A percentile compares a stretch with the other conserved stretches of the same genome.
phyloP scores from a whole-genome alignment of 1,140 invertebrate species.

The Hylaeus anthracinus region DNA sequence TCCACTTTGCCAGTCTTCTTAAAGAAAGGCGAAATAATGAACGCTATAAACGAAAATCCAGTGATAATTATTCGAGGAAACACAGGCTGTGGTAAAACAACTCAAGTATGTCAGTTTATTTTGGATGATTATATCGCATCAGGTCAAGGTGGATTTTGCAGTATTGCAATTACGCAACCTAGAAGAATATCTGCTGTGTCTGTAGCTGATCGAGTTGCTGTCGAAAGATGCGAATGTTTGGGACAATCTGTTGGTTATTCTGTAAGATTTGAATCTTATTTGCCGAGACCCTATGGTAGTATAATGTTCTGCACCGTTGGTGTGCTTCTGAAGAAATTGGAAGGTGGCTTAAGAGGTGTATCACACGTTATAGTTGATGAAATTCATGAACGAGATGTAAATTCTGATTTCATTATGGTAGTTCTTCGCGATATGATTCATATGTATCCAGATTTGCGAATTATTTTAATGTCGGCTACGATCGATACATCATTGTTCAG shows the following conservation, averaged over 20 bases:
- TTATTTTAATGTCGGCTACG: slow-evolving; percentile 99
- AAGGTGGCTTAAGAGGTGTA: slow-evolving; percentile 91
- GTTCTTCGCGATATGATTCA: slow-evolving; percentile 95
- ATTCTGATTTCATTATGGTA: slow-evolving; percentile 97
- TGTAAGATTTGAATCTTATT: slow-evolving; percentile 93
- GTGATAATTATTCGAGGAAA: slow-evolving; percentile 95
- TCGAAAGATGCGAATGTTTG: slow-evolving; percentile 92
- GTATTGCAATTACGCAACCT: slow-evolving; percentile 96
- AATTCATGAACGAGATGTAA: slow-evolving; percentile 98
- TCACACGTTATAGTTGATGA: slow-evolving; percentile 98
- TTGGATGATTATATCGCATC: slow-evolving; percentile 96
- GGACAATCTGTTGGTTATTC: slow-evolving; percentile 94
- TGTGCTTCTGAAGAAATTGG: slow-evolving; percentile 94
- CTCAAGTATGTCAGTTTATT: slow-evolving; percentile 97
- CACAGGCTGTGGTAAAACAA: slow-evolving; percentile 96
- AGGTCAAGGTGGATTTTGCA: slow-evolving; percentile 90
- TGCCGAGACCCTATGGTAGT: slow-evolving; percentile 95
- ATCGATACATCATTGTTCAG: slow-evolving; percentile 95
- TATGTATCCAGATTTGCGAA: slow-evolving; percentile 92
- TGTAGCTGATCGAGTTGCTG: slow-evolving; percentile 94
- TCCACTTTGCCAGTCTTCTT: slow-evolving; percentile 88
- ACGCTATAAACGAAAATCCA: slow-evolving; percentile 91
- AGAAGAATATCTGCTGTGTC: slow-evolving; percentile 96
- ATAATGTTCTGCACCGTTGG: slow-evolving; percentile 98
- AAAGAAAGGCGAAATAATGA: slow-evolving; percentile 89